Percentiles rank a stretch among this genome's conserved stretches.
phyloP scores from a whole-genome alignment of 2,113 vertebrate genomes.

The Neogobius melanostomus region DNA sequence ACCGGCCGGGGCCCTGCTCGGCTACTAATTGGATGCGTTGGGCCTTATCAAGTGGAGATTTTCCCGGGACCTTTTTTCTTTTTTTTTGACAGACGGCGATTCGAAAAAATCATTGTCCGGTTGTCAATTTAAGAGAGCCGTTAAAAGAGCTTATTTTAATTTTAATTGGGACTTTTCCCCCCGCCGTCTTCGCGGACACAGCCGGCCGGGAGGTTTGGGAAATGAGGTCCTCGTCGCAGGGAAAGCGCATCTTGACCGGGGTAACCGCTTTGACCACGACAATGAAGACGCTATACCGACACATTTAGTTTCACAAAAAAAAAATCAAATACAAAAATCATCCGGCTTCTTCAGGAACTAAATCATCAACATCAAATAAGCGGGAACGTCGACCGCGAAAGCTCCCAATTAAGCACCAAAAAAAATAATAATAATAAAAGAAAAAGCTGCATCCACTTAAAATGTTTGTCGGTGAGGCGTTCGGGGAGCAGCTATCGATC shows the following conservation, averaged over 20 bases:
- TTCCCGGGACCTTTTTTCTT: slow-evolving; percentile 91
- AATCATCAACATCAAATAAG: slow-evolving; percentile 70
- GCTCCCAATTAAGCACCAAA: slow-evolving; percentile 78
- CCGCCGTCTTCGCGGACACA: slow-evolving; percentile 75
- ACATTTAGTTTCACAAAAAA: slow-evolving; percentile 57
- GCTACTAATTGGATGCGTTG: slow-evolving; percentile 99
- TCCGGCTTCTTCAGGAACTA: slow-evolving; percentile 68
- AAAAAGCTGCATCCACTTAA: slow-evolving; percentile 77
- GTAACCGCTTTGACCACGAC: slow-evolving; percentile 57
- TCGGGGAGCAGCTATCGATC: slow-evolving; percentile 76
- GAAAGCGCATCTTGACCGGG: slow-evolving; percentile 57
- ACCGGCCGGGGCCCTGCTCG: slow-evolving; percentile 88
- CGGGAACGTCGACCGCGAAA: slow-evolving; percentile 70
- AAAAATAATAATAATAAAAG: slow-evolving; percentile 13
- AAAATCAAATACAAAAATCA: slow-evolving; percentile 50
- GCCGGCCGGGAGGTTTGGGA: slow-evolving; percentile 52
- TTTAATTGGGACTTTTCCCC: slow-evolving; percentile 91
- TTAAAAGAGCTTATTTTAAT: slow-evolving; percentile 95
- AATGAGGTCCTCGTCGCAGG: slow-evolving; percentile 45
- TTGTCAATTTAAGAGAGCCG: slow-evolving; percentile 99
- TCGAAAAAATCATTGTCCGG: slow-evolving; percentile 99
- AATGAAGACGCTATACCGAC: slow-evolving; percentile 63
- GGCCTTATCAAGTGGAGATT: slow-evolving; percentile 98
- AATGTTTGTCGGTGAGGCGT: slow-evolving; percentile 77
- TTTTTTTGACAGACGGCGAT: slow-evolving; percentile 99